phyloP scores from a whole-genome alignment of 2,113 vertebrate genomes.

The Tupaia chinensis region DNA sequence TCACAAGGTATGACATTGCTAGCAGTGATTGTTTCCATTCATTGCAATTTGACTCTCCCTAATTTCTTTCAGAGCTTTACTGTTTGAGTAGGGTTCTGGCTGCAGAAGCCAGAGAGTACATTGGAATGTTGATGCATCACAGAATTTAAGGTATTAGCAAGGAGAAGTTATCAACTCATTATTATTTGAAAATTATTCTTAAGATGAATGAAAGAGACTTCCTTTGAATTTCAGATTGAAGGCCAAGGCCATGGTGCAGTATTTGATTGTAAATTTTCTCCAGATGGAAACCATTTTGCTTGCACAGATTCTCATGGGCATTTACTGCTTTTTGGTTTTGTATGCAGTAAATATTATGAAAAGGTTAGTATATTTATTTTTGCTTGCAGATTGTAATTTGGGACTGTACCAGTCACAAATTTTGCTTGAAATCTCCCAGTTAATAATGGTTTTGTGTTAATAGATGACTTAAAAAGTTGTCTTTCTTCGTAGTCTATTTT shows the following conservation, averaged over 20 bases:
- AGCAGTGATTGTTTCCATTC: background rate
- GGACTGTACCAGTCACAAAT: constrained; percentile 54
- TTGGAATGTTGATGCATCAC: constrained; percentile 34
- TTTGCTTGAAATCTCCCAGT: constrained; percentile 1
- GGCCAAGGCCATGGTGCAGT: constrained; percentile 99
- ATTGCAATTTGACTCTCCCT: constrained; percentile 33
- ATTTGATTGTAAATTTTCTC: constrained; percentile 99
- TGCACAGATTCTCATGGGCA: constrained; percentile 99
- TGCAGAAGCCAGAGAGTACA: constrained; percentile 41
- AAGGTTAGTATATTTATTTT: constrained; percentile 90
- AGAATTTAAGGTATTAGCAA: constrained; percentile 54
- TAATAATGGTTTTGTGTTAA: constrained; percentile 52
- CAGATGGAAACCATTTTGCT: constrained; percentile 97
- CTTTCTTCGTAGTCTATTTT: background rate
- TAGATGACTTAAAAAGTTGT: constrained; percentile 53
- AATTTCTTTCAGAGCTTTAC: constrained; percentile 51
- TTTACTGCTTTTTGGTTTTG: constrained; percentile 97
- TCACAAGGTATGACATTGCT: constrained; percentile 22
- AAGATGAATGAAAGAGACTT: constrained; percentile 57
- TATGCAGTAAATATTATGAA: constrained; percentile 96
- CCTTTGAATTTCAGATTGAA: constrained; percentile 92
- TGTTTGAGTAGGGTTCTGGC: constrained; percentile 41
- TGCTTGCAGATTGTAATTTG: constrained; percentile 64
- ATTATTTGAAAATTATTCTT: constrained; percentile 46
- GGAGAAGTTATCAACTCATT: constrained; percentile 19